Evolutionary conservation across 2,113 vertebrate species (phyloP).

Genomic region (Phocoena phocoena): DNA sequence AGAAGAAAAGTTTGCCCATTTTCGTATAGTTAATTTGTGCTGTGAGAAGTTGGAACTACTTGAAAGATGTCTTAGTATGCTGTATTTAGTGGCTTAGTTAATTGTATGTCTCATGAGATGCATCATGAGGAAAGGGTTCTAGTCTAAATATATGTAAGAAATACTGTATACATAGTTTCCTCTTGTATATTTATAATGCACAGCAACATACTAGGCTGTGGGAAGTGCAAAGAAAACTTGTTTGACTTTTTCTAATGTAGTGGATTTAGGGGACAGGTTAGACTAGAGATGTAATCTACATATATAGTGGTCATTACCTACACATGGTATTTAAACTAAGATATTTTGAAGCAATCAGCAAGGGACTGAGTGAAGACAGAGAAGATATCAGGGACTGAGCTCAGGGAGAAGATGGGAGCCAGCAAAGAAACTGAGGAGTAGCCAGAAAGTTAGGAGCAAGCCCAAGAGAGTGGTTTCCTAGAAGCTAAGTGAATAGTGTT

Average conservation of each 20-base stretch:
- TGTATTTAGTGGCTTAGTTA: conserved; percentile 37
- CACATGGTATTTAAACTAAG: background rate
- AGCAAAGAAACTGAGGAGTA: background rate
- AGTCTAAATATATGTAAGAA: background rate
- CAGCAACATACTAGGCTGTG: background rate
- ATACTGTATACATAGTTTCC: background rate
- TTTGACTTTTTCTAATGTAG: conserved; percentile 3
- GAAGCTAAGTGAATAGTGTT: background rate
- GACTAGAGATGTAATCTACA: background rate
- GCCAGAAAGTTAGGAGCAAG: background rate
- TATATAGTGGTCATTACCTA: background rate
- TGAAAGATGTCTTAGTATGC: background rate
- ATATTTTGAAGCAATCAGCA: background rate
- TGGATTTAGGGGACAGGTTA: background rate
- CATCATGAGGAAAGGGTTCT: background rate
- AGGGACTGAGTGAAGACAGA: background rate
- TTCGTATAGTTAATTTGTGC: background rate
- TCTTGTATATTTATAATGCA: background rate
- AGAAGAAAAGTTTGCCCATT: background rate
- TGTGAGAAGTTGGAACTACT: background rate
- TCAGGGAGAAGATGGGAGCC: background rate
- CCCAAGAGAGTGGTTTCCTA: background rate
- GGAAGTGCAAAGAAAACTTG: background rate
- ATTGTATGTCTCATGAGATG: background rate
- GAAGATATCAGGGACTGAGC: background rate